Evolutionary conservation across 2,113 vertebrate genomes (phyloP).

Genomic region (Rattus rattus): DNA sequence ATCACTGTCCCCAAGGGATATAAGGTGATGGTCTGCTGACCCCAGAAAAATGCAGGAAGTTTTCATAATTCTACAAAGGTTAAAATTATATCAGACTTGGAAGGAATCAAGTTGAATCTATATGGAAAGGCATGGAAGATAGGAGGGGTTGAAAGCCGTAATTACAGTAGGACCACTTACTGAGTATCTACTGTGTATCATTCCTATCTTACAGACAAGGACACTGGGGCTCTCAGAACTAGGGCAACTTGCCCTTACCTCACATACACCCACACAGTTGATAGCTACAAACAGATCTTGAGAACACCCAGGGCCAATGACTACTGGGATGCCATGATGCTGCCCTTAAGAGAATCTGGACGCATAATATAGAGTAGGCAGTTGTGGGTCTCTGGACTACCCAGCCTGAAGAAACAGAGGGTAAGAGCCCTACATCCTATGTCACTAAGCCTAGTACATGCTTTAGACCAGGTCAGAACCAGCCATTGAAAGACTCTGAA

Average conservation of each 20-base stretch:
- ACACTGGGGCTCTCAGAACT: background rate
- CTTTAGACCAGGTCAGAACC: background rate
- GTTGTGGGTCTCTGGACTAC: background rate
- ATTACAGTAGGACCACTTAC: background rate
- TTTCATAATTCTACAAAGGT: background rate
- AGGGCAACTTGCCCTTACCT: background rate
- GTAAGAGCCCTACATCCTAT: background rate
- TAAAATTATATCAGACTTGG: background rate
- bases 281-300: background rate
- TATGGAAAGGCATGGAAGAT: background rate
- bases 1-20: background rate
- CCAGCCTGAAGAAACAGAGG: no score
- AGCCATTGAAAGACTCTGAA: background rate
- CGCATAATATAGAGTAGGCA: no score
- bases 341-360: background rate
- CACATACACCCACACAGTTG: background rate
- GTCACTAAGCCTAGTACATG: background rate
- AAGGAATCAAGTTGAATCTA: background rate
- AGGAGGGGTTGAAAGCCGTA: background rate
- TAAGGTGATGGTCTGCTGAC: background rate
- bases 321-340: background rate
- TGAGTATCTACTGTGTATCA: no score
- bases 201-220: background rate
- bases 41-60: background rate
- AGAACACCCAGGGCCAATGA: background rate